Evolutionary conservation across 1,140 invertebrate species (phyloP).

Genomic region (Platyura marginata): DNA sequence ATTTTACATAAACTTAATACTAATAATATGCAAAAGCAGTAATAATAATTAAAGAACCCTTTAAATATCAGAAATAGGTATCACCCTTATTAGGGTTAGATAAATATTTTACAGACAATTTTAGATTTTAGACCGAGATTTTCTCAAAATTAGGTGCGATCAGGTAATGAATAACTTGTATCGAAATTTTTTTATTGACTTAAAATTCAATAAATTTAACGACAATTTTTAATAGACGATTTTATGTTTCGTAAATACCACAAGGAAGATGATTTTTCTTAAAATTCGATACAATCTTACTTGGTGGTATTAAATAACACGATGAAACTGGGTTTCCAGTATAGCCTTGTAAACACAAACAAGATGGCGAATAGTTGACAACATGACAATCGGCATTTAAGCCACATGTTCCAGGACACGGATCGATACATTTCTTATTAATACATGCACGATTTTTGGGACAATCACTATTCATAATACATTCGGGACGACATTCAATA

Average conservation of each 20-base stretch:
- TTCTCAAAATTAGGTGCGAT: too few species aligned
- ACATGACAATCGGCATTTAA: conserved; percentile 64
- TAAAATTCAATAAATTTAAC: neutral
- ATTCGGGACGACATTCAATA: conserved; percentile 53
- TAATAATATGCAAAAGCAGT: too few species aligned
- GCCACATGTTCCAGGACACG: conserved; percentile 62
- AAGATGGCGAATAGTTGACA: conserved; percentile 64
- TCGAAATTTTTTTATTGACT: neutral
- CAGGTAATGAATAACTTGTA: too few species aligned
- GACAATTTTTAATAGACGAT: neutral
- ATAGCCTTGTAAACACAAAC: conserved; percentile 53
- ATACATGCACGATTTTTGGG: conserved; percentile 52
- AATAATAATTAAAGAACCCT: too few species aligned
- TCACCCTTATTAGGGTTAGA: too few species aligned
- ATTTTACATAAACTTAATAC: too few species aligned
- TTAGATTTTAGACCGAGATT: too few species aligned
- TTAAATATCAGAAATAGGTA: too few species aligned
- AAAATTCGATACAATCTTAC: conserved; percentile 13
- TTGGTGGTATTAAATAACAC: conserved; percentile 29
- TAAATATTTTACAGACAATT: too few species aligned
- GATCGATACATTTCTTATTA: conserved; percentile 65
- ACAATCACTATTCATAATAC: conserved; percentile 62
- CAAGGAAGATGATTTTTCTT: neutral
- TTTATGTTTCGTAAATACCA: neutral
- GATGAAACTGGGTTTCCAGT: conserved; percentile 56